phyloP scores from a whole-genome alignment of 2,797 vertebrate species.

The Malurus splendens region DNA sequence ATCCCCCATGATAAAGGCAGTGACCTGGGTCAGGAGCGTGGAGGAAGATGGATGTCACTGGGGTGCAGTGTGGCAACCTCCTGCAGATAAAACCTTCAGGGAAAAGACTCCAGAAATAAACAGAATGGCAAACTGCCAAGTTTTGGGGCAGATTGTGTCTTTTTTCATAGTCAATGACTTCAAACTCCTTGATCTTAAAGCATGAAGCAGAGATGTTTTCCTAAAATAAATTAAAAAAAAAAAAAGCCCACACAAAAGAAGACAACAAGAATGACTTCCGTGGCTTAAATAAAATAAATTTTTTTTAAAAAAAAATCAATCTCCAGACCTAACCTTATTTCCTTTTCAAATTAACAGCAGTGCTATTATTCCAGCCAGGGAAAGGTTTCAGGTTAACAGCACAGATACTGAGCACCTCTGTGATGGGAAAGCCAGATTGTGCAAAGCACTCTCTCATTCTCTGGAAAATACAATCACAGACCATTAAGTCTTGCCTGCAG shows the following conservation, averaged over 20 bases:
- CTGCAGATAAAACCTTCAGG: constrained; percentile 46
- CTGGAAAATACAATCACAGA: background rate
- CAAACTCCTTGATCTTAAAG: constrained; percentile 8
- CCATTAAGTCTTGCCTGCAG: background rate
- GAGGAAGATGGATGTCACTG: constrained; percentile 40
- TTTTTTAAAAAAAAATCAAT: background rate
- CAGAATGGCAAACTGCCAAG: constrained; percentile 4
- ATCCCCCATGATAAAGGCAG: constrained; percentile 29
- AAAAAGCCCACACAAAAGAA: background rate
- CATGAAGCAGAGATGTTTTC: background rate
- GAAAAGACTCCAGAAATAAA: constrained; percentile 49
- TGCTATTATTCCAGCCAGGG: background rate
- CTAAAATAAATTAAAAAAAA: background rate
- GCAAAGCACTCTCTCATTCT: background rate
- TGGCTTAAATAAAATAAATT: background rate
- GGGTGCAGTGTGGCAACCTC: constrained; percentile 21
- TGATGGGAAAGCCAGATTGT: background rate
- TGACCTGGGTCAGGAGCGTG: constrained; percentile 32
- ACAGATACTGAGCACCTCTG: background rate
- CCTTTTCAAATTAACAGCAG: background rate
- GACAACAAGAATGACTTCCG: background rate
- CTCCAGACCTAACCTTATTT: background rate
- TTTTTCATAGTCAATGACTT: background rate
- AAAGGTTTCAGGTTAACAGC: background rate
- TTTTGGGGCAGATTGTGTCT: background rate